phyloP scores from a whole-genome alignment of 2,888 invertebrate genomes.

The Eupithecia subfuscata region DNA sequence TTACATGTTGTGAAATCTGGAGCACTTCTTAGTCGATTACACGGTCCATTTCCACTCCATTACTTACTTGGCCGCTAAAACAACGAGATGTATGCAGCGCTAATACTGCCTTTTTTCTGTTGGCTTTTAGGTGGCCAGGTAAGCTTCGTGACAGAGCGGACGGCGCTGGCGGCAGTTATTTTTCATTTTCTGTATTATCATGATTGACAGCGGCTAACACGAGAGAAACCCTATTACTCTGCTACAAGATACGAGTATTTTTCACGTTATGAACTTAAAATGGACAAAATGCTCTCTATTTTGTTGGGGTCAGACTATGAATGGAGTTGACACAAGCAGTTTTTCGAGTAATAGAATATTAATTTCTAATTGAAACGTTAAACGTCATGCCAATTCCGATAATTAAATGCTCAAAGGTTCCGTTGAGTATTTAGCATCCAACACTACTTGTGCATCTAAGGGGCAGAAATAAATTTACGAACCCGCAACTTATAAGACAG shows the following conservation, averaged over 20 bases:
- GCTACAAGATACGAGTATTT: not conserved
- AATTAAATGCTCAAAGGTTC: not conserved
- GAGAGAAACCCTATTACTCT: slow-evolving; percentile 14
- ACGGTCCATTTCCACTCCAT: slow-evolving; percentile 48
- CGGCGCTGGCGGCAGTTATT: slow-evolving; percentile 44
- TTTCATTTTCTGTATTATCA: slow-evolving; percentile 49
- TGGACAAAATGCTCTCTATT: not conserved
- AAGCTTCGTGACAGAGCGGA: slow-evolving; percentile 44
- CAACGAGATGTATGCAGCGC: slow-evolving; percentile 43
- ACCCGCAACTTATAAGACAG: slow-evolving; percentile 8
- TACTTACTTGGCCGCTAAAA: slow-evolving; percentile 43
- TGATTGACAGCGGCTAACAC: slow-evolving; percentile 47
- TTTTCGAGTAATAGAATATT: not conserved
- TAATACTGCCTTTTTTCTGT: slow-evolving; percentile 30
- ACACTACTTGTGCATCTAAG: not conserved
- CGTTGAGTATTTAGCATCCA: not conserved
- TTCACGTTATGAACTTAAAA: not conserved
- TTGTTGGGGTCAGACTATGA: not conserved
- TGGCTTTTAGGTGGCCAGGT: slow-evolving; percentile 48
- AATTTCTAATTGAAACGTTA: not conserved
- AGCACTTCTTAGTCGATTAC: slow-evolving; percentile 47
- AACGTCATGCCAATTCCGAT: not conserved
- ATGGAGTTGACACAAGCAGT: not conserved
- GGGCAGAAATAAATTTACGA: not conserved
- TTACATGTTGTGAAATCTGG: slow-evolving; percentile 37